These are phyloP conservation scores for Halisarca cf. caerulea DNA, from an alignment of 37 sponge, comb jelly and placozoan species.

Conservation along the genomic window DNA sequence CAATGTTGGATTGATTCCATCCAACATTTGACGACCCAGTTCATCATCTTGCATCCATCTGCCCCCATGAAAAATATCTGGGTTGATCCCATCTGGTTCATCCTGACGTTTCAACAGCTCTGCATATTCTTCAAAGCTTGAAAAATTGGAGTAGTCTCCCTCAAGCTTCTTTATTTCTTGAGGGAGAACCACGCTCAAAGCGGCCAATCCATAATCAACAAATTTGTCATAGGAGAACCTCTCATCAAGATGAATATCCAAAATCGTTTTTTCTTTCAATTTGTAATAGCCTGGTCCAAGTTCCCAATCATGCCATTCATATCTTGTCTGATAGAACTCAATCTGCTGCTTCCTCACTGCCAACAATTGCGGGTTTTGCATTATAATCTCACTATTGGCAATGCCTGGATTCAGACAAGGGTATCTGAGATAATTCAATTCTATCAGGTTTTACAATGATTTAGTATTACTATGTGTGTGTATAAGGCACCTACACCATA, in stretches of 20 bases:
- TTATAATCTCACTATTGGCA: conserved; percentile 5
- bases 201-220: conserved; percentile 15
- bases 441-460: too few relatives aligned
- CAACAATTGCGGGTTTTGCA: conserved; percentile 3
- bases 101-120: background rate
- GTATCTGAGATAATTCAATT: too few relatives aligned
- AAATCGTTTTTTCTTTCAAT: background rate
- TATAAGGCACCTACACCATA: too few relatives aligned
- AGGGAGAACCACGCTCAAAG: background rate
- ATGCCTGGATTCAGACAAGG: too few relatives aligned
- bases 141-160: too few relatives aligned
- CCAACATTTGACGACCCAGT: conserved; percentile 69
- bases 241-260: conserved; percentile 41
- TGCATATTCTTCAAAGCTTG: too few relatives aligned
- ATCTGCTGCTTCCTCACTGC: conserved; percentile 24
- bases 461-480: too few relatives aligned
- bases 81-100: background rate
- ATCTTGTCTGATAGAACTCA: background rate
- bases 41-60: conserved; percentile 72
- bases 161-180: too few relatives aligned
- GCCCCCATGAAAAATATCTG: background rate
- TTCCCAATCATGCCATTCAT: conserved; percentile 33
- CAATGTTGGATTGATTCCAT: conserved; percentile 68
- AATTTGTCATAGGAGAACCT: conserved; percentile 40
- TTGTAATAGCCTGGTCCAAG: conserved; percentile 5